Base-by-base conservation (phyloP, 2,888 invertebrate species). In the Meganola albula region DNA sequence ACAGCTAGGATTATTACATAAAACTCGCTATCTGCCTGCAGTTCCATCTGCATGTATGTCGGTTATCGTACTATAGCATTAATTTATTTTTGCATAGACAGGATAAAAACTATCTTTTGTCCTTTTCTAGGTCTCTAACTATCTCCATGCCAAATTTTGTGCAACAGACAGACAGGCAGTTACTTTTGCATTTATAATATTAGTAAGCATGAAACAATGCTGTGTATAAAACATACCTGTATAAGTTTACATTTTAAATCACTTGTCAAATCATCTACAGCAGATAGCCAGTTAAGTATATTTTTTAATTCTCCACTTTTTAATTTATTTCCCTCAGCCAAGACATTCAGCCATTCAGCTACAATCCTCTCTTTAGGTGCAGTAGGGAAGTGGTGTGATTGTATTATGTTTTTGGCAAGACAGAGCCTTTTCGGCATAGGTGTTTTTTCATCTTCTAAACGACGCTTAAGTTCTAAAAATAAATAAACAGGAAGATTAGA, bases 401-500 rank as follows among this genome's bases (percentile, higher is more conserved):
- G 63, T 2, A 88, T 77, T 1, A 84, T 73, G 62, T 88, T 88
- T 48, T 82, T 86, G 0, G 88, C 88, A 0, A 89, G 63, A 44
- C 87, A 85, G 1, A 88, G 63, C 4, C 89, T 73, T 51, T 89
- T 89, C 0, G 84, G 53, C 4, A 88, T 37, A 0, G 87, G 78
- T 32, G 74, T 79, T 2, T 63, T 53, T 0, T 68, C 65, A 39
- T 84, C 72, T 0, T 80, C 73, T 3, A 88, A 53, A 1, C 79
- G 70, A 1, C 82, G 74, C 48, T 87, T 85, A 23, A 88, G 49
- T 56, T 85, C 88, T 88, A 61, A 18, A 74, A 77, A 16, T 5
- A 6, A 16, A 20, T n/a, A n/a, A n/a, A n/a, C n/a, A n/a, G n/a
- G n/a, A n/a, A n/a, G n/a, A n/a, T n/a, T n/a, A n/a, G n/a, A n/a